Conservation (phyloP, 2,113 vertebrate species). For the Herpetotheres cachinnans region DNA sequence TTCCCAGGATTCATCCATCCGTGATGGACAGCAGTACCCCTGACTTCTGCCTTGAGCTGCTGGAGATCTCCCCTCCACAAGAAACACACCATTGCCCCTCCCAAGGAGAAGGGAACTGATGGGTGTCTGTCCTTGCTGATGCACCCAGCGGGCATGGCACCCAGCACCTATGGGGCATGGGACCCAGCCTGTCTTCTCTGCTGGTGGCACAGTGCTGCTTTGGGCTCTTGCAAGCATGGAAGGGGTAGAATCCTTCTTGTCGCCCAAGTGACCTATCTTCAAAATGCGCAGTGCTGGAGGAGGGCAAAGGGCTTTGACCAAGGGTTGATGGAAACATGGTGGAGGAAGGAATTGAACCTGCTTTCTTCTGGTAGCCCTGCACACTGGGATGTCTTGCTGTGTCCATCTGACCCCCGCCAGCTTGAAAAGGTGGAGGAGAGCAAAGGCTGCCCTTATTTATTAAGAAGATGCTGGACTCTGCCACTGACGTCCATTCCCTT, state of each 20-base stretch:
- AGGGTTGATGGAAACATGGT: background rate
- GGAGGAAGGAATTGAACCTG: background rate
- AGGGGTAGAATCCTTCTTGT: background rate
- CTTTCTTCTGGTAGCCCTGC: background rate
- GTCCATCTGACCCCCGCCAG: rapidly evolving
- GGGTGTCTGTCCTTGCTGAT: no score
- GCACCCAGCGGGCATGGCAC: background rate
- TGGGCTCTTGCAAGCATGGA: background rate
- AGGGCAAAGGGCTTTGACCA: background rate
- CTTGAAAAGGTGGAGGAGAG: background rate
- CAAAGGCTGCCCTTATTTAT: background rate
- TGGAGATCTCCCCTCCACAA: background rate
- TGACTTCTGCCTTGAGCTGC: background rate
- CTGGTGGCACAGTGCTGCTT: background rate
- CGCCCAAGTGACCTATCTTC: background rate
- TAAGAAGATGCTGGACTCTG: background rate
- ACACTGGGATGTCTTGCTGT: background rate
- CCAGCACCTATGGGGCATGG: no score
- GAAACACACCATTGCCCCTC: background rate
- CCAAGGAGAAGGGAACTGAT: background rate
- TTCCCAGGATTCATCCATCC: background rate
- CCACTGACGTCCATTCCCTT: background rate
- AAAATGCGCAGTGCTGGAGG: rapidly evolving
- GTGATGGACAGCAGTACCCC: background rate
- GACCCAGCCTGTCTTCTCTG: background rate